Evolutionary conservation across 2,797 vertebrate genomes (phyloP), one percentile per base, ranked within the genome.

Genomic region (Xyrichtys novacula): DNA sequence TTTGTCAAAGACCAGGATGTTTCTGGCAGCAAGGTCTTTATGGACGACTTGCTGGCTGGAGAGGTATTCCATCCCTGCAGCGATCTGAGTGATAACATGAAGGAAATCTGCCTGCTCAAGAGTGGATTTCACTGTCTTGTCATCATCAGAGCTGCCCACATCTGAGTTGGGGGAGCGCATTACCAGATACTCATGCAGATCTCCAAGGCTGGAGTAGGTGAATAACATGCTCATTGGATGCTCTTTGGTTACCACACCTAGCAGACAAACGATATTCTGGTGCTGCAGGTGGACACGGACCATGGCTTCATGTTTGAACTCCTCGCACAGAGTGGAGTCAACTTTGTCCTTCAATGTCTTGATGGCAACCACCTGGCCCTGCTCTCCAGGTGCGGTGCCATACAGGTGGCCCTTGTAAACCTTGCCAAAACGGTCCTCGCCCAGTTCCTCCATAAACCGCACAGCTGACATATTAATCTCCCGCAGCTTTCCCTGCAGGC

Each of bases 401-500:
- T 98, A 98, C 29, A 99, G 93, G 77, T 98, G 97, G 2, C 97
- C 98, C 81, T 96, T 98, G 93, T 98, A 98, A 61, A 99, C 96
- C 76, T 97, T 98, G 14, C 98, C 97, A n/a, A 98, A 99, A 0
- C 96, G 95, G 80, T 98, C 97, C 69, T 99, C 97, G 4, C 98
- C 98, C 1, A 99, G 93, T 47, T 98, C 98, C 79, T 99, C 97
- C 96, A 97, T 96, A 81, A 99, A 98, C 5, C 96, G 90, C 52
- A 99, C 94, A 0, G 95, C 92, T 5, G 97, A 97, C 57, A 97
- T 75, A 78, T 95, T 97, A 69, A 99, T 95, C 92, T 99, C 98
- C 81, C 96, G 94, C 65, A 96, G 93, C 88, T 97, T 98, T 53
- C 89, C 89, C 97, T 98, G 88, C 5, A 70, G 34, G 6, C 1